These are phyloP conservation scores for Oreohelix idahoensis DNA, from an alignment of 1,140 invertebrate species.

Conservation along the genomic window DNA sequence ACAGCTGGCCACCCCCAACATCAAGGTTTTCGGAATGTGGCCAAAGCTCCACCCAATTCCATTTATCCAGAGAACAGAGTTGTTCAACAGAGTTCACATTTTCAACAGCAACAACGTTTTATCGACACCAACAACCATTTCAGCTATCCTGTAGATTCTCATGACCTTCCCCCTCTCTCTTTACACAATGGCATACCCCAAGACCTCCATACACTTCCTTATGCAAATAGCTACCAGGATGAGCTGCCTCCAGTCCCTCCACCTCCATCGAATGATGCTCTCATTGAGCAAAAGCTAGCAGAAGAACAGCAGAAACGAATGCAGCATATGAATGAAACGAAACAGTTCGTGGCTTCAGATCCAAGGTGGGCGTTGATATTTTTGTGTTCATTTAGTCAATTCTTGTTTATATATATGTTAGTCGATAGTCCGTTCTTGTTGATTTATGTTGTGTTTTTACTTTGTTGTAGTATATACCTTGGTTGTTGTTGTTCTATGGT, in stretches of 20 bases:
- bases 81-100: neutral
- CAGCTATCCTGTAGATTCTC: neutral
- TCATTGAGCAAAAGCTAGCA: slow-evolving; percentile 54
- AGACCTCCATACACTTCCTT: slow-evolving; percentile 61
- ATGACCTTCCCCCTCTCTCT: slow-evolving; percentile 53
- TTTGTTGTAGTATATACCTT: no score
- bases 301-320: slow-evolving; percentile 56
- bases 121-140: neutral
- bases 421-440: no score
- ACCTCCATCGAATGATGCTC: slow-evolving; percentile 56
- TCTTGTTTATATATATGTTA: no score
- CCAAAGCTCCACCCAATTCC: neutral
- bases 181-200: slow-evolving; percentile 51
- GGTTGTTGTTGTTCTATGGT: no score
- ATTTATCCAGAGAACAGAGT: neutral
- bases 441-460: no score
- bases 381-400: no score
- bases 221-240: slow-evolving; percentile 50
- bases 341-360: slow-evolving; percentile 27
- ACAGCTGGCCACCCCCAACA: neutral
- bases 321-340: slow-evolving; percentile 38
- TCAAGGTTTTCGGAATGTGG: slow-evolving; percentile 30
- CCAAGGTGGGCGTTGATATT: slow-evolving; percentile 1
- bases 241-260: slow-evolving; percentile 66
- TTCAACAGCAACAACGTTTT: slow-evolving; percentile 20